These are phyloP conservation scores for Brachycybe producta DNA, from an alignment of 2,888 invertebrate species.

Conservation along the genomic window DNA sequence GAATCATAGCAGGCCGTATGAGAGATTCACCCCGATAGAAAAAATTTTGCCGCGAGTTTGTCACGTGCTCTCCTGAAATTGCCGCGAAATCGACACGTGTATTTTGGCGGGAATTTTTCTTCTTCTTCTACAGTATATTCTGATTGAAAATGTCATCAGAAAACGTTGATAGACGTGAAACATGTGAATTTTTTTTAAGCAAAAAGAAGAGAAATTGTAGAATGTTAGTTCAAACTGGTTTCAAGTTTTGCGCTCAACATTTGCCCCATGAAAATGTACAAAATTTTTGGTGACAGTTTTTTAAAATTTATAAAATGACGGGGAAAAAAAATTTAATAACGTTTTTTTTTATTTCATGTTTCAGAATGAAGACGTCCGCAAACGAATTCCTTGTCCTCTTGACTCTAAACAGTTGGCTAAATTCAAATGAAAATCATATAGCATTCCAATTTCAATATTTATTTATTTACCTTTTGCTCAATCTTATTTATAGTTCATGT, in stretches of 20 bases:
- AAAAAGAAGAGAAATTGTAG: conserved; percentile 12
- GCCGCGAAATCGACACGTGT: no score
- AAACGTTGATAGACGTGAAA: no score
- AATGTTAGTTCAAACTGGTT: background rate
- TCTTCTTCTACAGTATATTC: no score
- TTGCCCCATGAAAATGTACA: no score
- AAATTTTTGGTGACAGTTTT: no score
- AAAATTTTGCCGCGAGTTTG: no score
- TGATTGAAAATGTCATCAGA: no score
- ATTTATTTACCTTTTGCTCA: background rate
- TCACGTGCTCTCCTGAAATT: no score
- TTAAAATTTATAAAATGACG: background rate
- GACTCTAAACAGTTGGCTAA: conserved; percentile 7
- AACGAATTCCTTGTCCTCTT: conserved; percentile 8
- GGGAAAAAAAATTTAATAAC: background rate
- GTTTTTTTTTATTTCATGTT: background rate
- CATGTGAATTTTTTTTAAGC: conserved; percentile 5
- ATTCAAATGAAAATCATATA: background rate
- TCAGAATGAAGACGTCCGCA: background rate
- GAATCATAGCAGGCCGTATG: no score
- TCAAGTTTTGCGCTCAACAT: conserved; percentile 3
- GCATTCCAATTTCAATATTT: background rate
- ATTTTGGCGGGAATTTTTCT: no score
- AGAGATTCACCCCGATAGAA: no score
- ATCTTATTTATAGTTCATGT: conserved; percentile 5